phyloP scores from a whole-genome alignment of 2,888 invertebrate genomes.

The Trissolcus brochymenae region DNA sequence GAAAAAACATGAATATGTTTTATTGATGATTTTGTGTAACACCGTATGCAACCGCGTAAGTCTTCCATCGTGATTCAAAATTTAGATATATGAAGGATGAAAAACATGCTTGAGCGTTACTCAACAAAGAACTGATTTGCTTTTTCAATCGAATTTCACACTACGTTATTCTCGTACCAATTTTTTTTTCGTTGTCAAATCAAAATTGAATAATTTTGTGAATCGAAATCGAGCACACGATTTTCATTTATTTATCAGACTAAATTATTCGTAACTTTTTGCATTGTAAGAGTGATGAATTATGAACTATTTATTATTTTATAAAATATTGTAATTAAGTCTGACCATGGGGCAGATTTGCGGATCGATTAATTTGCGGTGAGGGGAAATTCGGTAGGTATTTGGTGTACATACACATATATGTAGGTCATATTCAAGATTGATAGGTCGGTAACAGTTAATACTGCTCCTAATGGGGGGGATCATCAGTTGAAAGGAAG shows the following conservation, averaged over 20 bases:
- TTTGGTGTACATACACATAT: constrained; percentile 1
- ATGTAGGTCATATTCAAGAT: constrained; percentile 11
- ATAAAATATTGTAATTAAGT: constrained; percentile 6
- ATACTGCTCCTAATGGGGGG: not conserved
- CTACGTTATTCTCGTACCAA: too few species aligned
- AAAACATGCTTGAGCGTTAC: too few species aligned
- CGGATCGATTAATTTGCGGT: constrained; percentile 3
- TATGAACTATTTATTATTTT: not conserved
- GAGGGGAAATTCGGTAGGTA: constrained; percentile 4
- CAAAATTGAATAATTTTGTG: too few species aligned
- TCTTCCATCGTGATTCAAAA: not conserved
- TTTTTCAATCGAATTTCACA: too few species aligned
- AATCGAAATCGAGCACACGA: too few species aligned
- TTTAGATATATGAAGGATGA: not conserved
- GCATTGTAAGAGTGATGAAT: too few species aligned
- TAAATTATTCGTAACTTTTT: too few species aligned
- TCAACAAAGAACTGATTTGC: too few species aligned
- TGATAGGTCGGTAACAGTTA: constrained; percentile 5
- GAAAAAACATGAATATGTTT: not conserved
- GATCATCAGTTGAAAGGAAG: too few species aligned
- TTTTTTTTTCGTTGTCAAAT: too few species aligned
- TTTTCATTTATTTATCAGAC: too few species aligned
- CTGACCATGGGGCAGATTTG: not conserved
- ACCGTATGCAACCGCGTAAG: not conserved
- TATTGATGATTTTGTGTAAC: not conserved